These are phyloP conservation scores for Glossosoma conforme DNA, from an alignment of 1,140 invertebrate genomes.

Conservation along the genomic window DNA sequence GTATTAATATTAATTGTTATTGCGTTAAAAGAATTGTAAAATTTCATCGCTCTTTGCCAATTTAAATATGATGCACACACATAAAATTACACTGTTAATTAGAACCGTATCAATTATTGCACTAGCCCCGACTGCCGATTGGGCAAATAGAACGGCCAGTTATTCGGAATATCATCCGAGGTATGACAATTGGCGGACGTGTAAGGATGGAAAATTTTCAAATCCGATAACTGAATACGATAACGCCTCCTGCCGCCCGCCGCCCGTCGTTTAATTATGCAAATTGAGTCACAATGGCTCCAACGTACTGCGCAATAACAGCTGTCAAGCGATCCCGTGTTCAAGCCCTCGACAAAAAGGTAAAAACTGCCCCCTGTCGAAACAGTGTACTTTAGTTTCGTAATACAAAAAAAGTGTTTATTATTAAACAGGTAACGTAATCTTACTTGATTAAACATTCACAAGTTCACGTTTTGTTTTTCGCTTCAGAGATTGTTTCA, in stretches of 20 bases:
- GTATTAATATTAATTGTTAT: too few species aligned
- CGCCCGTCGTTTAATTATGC: conserved; percentile 27
- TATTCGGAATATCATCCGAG: background rate
- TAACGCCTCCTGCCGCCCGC: conserved; percentile 14
- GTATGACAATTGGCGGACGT: conserved; percentile 8
- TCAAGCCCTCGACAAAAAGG: conserved; percentile 10
- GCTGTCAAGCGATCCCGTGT: conserved; percentile 25
- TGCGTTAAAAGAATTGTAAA: too few species aligned
- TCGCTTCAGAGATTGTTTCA: too few species aligned
- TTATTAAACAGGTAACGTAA: conserved; percentile 27
- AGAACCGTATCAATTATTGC: too few species aligned
- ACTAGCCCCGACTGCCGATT: background rate
- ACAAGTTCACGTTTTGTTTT: conserved; percentile 20
- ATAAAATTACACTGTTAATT: too few species aligned
- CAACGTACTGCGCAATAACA: conserved; percentile 25
- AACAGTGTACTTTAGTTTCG: background rate
- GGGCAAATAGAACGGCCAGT: conserved; percentile 4
- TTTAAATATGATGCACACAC: too few species aligned
- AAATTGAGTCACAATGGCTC: conserved; percentile 29
- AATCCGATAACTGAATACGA: conserved; percentile 23
- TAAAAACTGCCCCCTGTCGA: background rate
- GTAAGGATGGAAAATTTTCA: conserved; percentile 19
- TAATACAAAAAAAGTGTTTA: conserved; percentile 14
- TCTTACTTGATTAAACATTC: conserved; percentile 29
- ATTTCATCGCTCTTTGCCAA: too few species aligned